These are phyloP conservation scores for Accipiter superciliosus DNA, from an alignment of 2,797 vertebrate species.

Conservation along the genomic window DNA sequence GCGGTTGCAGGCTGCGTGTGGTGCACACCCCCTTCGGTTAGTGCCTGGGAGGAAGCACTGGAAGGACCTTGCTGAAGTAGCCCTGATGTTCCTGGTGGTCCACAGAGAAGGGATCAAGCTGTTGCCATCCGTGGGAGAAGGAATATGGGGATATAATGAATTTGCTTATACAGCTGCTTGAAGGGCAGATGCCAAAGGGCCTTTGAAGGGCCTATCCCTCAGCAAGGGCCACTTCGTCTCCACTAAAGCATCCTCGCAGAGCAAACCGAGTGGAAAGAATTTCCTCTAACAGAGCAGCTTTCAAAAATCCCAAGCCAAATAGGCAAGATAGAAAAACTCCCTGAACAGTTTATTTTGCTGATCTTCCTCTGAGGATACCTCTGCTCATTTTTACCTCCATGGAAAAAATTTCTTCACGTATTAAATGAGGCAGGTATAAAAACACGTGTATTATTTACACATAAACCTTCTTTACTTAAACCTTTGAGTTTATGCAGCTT, in stretches of 20 bases:
- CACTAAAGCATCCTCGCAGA: background rate
- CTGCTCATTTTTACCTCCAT: background rate
- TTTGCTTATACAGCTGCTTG: background rate
- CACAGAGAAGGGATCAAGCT: background rate
- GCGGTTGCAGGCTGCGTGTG: no score
- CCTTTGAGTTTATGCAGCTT: background rate
- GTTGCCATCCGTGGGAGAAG: background rate
- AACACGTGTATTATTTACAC: background rate
- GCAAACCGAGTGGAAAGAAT: background rate
- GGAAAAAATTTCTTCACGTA: background rate
- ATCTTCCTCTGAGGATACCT: background rate
- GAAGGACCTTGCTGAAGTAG: background rate
- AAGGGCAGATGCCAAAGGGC: background rate
- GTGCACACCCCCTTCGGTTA: accelerated
- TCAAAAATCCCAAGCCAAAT: background rate
- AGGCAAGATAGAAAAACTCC: background rate
- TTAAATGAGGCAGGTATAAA: background rate
- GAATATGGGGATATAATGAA: background rate
- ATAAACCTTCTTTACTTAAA: background rate
- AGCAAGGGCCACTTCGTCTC: background rate
- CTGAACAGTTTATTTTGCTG: background rate
- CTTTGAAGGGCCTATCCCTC: background rate
- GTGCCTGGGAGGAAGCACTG: background rate
- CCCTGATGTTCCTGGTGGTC: background rate
- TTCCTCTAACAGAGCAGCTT: background rate